Evolutionary conservation across 37 sponge, comb jelly and placozoan genomes (phyloP), one percentile per base, ranked within the genome.

Genomic region (Geodia barretti): DNA sequence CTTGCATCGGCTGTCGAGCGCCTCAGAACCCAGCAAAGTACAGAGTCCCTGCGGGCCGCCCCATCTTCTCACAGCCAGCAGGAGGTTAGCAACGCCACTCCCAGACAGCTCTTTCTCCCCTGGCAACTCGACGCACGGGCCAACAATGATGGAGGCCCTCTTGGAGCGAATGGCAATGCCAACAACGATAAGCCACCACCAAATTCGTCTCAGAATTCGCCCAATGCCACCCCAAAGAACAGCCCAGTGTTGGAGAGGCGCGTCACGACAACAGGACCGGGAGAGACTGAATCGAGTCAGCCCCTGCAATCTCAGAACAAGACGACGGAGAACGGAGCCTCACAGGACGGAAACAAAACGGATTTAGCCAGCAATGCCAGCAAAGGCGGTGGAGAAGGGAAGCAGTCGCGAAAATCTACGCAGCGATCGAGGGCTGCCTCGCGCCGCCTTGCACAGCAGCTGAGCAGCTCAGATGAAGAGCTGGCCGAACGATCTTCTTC

Each of bases 391-490:
- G 38, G 64, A 37, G 62, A n/a, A 4, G 77, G 3, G 8, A 36
- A 77, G 25, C 34, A 14, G 2, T 74, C 75, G 8, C 62, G 59
- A 14, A 62, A 75, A 33, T 31, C 83, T 9, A 65, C 74, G 41
- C 34, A 32, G 25, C 59, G 83, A 36, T 35, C 66, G 3, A 24
- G 83, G 1, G 82, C 82, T 28, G 83, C 64, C 20, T 20, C 31
- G 20, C 29, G 34, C 20, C 68, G 34, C 2, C 9, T 32, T 20
- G 33, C 30, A 17, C 64, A 62, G 24, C 20, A 35, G 21, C 24
- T 19, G 29, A 73, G 64, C 75, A 74, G 67, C 73, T 73, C 74
- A 1, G 83, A 83, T 11, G 82, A 82, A 11, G 83, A 74, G 64
- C 0, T 9, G 23, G 30, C 68, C 31, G 68, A 30, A 29, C 32